Evolutionary conservation across 2,113 vertebrate species (phyloP), one percentile per base, ranked within the genome.

Genomic region (Felis catus): DNA sequence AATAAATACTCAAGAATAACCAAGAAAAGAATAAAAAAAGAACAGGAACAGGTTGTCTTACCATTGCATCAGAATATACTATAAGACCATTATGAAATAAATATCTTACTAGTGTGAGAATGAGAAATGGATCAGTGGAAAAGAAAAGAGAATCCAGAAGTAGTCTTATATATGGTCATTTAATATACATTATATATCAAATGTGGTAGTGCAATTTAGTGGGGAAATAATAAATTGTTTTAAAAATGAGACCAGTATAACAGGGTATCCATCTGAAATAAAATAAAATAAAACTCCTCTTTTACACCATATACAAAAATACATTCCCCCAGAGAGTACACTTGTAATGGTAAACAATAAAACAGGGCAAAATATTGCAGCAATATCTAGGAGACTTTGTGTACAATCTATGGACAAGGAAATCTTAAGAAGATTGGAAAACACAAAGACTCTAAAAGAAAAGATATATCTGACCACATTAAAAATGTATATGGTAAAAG

Each of bases 161-260:
- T 15, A 63, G 23, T 78, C 81, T 48, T 73, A 7, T 66, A 41
- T 36, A 65, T 74, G 76, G 94, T 63, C 83, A 87, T 80, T 89
- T 96, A 92, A 94, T 79, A 53, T 25, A 71, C 13, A 91, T 58
- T 71, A n/a, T 78, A 41, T 36, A 61, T 93, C 91, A 97, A 93
- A 78, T n/a, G 18, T 39, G 13, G 58, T 76, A 51, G 80, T 51
- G 92, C 81, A 45, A 4, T 18, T 85, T 65, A 53, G 65, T 88
- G 89, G 66, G 41, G 48, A 96, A 88, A 88, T 58, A 89, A 78
- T 45, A 92, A 66, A 89, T 74, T 83, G 91, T 71, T 80, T 87
- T 39, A 36, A 84, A 90, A 94, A 80, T 51, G 27, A 76, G 25
- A 81, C 33, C 27, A 63, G 18, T 48, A 36, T 66, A 83, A 58